Evolutionary conservation across 2,888 invertebrate species (phyloP), one percentile per base, ranked within the genome.

Genomic region (Pharmacophagus antenor): DNA sequence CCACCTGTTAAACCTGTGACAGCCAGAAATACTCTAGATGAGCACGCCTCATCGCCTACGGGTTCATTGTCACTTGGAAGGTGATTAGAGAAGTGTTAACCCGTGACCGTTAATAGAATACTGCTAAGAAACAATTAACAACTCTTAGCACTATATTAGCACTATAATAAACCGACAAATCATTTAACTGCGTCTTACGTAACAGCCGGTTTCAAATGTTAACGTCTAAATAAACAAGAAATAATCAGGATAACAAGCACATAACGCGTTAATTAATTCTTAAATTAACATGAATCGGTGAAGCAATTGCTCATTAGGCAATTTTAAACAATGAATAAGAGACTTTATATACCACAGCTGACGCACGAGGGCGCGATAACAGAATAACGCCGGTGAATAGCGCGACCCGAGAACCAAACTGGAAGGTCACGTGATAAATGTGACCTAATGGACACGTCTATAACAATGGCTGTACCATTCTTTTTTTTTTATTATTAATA

Each of bases 391-490:
- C 5, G 15, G 18, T 44, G 25, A 18, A 25, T 21, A 47, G 55
- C 47, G 31, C 47, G 22, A 25, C 37, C 47, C 22, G 20, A 47
- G 23, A 51, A 17, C 37, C 37, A 37, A 37, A 44, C 51, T 44
- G 27, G 46, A 47, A 58, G 58, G 58, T 58, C 58, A 49, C 42
- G 18, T 53, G 52, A 57, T 56, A 56, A 53, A 44, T 37, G 17
- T 17, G 46, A 31, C 20, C 6, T 53, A 47, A 37, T 31, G 49
- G 46, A 37, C 27, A 50, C 51, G 20, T 27, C 41, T 25, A 46
- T 54, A 52, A 65, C 53, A 58, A 65, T 62, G 63, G 67, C 70
- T 71, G 18, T 44, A 17, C 0, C 3, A 27, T 8, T 21, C 10
- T 55, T 54, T 27, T 46, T 46, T 41, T 8, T 47, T 17, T 8